phyloP scores from a whole-genome alignment of 53 echinoderm and acorn worm genomes.

The Echinometra lucunter region DNA sequence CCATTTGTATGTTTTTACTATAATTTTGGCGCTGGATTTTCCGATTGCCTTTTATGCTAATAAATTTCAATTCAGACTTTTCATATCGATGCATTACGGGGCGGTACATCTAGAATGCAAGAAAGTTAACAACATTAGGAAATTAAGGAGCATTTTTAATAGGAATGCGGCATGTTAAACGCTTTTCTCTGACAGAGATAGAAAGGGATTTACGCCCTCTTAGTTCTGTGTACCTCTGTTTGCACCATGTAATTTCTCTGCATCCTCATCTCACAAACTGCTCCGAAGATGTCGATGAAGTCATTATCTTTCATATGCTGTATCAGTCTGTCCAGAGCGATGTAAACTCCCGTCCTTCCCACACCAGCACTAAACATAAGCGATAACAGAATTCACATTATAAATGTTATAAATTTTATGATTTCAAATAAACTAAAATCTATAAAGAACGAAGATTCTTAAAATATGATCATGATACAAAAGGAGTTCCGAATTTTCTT shows the following conservation, averaged over 20 bases:
- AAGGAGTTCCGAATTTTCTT: too few species aligned
- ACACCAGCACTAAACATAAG: not conserved
- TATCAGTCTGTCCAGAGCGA: not conserved
- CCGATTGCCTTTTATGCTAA: too few species aligned
- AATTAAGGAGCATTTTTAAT: not conserved
- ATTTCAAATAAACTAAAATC: too few species aligned
- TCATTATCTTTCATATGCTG: slow-evolving; percentile 13
- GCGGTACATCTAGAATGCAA: too few species aligned
- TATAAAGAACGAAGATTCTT: too few species aligned
- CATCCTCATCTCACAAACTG: slow-evolving; percentile 26
- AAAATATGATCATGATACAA: too few species aligned
- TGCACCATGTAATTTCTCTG: slow-evolving; percentile 17
- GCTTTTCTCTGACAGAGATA: too few species aligned
- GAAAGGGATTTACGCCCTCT: not conserved
- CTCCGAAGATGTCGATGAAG: not conserved
- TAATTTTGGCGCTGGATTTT: too few species aligned
- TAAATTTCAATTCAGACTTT: too few species aligned
- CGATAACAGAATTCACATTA: not conserved
- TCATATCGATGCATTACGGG: too few species aligned
- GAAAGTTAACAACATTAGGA: not conserved
- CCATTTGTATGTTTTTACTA: too few species aligned
- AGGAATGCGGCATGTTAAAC: too few species aligned
- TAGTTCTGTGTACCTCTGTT: not conserved
- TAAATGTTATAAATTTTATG: not conserved
- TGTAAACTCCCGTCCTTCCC: not conserved